Base-by-base conservation (phyloP, 2,113 vertebrate genomes). In the Gallinago media region DNA sequence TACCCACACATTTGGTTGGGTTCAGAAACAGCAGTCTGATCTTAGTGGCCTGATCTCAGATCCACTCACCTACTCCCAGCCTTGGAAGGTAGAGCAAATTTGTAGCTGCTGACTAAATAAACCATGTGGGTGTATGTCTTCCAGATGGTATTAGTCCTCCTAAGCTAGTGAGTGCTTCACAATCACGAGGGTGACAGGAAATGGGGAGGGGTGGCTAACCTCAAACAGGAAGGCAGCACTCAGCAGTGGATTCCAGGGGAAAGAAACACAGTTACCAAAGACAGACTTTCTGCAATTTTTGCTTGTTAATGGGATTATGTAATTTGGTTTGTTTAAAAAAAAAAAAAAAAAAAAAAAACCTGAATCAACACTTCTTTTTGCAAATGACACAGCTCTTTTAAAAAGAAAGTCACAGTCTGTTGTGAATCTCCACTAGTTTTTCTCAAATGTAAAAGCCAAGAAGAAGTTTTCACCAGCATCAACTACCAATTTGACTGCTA, bases 81-180 rank as follows among this genome's bases (percentile, higher is more conserved):
- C 52, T 92, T 72, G 84, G 68, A 89, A 94, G 84, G 62, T 83
- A 87, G 61, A 81, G 84, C 0, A 3, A 93, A 82, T 61, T 75
- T 82, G 84, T 87, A 82, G 89, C 81, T 92, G 80, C 94, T 96
- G 84, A 95, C 70, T 92, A 89, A 89, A 82, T 84, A 91, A 80
- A 87, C 70, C 54, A 31, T 4, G 82, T 95, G 71, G 94, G 95
- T 86, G 93, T 96, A 44, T 77, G 82, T 81, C 90, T 73, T 92
- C 88, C 95, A 97, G 92, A 96, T 93, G 85, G 85, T 78, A 88
- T 63, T 95, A 95, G 90, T 89, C 88, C 85, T 95, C 88, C 90
- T 80, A 83, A 96, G 50, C 55, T 88, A 93, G 92, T 88, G 68
- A 85, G 47, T 93, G 38, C 36, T 88, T 86, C 59, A 65, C 76